Base-by-base conservation (phyloP, 2,888 invertebrate species). In the Clunio marinus region DNA sequence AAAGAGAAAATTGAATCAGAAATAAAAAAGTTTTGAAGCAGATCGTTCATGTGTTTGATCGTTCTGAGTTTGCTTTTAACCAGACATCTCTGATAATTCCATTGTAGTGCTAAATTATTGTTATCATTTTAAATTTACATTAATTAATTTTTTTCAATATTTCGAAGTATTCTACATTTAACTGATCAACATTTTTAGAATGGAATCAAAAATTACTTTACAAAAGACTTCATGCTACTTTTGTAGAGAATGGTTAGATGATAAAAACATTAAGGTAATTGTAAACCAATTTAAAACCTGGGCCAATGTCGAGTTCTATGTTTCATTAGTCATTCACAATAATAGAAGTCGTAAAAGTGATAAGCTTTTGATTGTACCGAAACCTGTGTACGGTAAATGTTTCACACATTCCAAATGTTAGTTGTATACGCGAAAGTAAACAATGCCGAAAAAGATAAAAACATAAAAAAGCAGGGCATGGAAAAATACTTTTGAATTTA, bases 161-260 rank as follows among this genome's bases (percentile, higher is more conserved):
- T 17, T 22, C n/a, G 51, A 22, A 4, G 32, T n/a, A n/a, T n/a
- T n/a, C n/a, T n/a, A 8, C 32, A 8, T 4, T 51, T 22, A 10
- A 41, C 2, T 15, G 41, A 51, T 22, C 51, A 51, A 22, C 5
- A 5, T 10, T 5, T n/a, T n/a, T n/a, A n/a, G n/a, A 45, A 68
- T 68, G 68, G 68, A 68, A 15, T 69, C 70, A 7, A 70, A 72
- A 65, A 71, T 78, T 51, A 79, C 76, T 62, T 75, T 76, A 37
- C 80, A 80, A 72, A 82, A 83, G 70, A 83, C 84, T 35, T 81
- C 83, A 1, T 87, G 87, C 72, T 85, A 87, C 73, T 87, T 86
- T 76, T 87, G 87, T 76, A 85, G 84, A 73, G 85, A 86, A 70
- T 75, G 83, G 74, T 83, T 87, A 69, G 84, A 86, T 72, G 82